Evolutionary conservation across 2,113 vertebrate species (phyloP).

Genomic region (Ctenodactylus gundi): DNA sequence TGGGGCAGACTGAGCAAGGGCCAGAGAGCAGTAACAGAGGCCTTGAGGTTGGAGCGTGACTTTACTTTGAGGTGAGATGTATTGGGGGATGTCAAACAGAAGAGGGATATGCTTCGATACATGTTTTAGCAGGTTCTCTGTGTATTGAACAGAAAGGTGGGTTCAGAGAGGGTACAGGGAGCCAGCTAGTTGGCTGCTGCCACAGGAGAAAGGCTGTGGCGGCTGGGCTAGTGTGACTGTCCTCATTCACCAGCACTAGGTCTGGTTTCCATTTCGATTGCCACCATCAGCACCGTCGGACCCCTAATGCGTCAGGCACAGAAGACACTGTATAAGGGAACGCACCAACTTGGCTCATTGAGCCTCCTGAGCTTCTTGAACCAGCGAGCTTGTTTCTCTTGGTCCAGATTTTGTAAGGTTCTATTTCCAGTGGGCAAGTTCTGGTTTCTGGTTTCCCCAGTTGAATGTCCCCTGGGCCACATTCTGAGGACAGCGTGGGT

Average conservation of each 20-base stretch:
- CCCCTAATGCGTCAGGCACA: neutral
- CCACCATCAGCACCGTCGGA: neutral
- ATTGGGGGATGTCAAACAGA: neutral
- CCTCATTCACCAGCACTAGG: neutral
- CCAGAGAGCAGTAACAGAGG: neutral
- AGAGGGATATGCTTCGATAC: neutral
- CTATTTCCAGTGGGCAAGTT: constrained; percentile 25
- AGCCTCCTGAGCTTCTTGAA: neutral
- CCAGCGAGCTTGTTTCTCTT: neutral
- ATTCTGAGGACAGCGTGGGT: constrained; percentile 51
- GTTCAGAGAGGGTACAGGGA: neutral
- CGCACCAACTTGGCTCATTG: neutral
- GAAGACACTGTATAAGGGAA: neutral
- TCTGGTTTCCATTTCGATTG: neutral
- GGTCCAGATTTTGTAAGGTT: neutral
- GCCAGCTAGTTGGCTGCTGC: accelerated
- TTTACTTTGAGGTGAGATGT: neutral
- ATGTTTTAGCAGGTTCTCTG: neutral
- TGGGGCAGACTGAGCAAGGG: too few relatives aligned
- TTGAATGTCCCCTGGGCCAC: neutral
- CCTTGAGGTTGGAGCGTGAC: neutral
- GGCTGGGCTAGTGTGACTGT: neutral
- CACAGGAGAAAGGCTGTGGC: neutral
- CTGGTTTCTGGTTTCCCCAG: constrained; percentile 47
- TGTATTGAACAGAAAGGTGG: neutral